Conservation (phyloP, 2,888 invertebrate genomes). For the Nudaria mundana region DNA sequence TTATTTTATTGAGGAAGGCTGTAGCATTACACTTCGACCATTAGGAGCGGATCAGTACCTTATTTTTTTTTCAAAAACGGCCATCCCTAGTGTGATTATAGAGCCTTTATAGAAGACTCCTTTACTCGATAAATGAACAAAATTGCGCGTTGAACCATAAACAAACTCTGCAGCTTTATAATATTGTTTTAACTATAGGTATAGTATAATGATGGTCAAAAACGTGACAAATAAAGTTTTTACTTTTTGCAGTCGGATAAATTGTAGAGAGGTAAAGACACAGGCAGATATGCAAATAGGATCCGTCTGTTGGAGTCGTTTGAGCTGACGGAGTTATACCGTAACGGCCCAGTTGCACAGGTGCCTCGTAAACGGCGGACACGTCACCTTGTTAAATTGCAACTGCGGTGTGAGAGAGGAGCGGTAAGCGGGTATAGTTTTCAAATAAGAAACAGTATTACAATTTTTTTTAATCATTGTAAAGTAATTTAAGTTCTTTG, state of each 20-base stretch:
- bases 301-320: constrained; percentile 14
- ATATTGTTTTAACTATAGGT: neutral
- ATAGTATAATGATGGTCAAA: no score
- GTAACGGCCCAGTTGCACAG: constrained; percentile 46
- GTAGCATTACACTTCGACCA: no score
- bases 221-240: no score
- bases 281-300: constrained; percentile 8
- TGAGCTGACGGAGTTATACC: constrained; percentile 25
- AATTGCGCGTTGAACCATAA: neutral
- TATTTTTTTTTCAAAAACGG: no score
- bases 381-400: constrained; percentile 33
- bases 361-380: constrained; percentile 39
- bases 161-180: neutral
- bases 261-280: neutral
- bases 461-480: no score
- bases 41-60: no score
- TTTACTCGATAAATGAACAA: no score
- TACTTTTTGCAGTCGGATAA: no score
- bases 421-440: constrained; percentile 2
- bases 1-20: no score
- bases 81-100: no score
- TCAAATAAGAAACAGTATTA: neutral
- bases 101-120: no score
- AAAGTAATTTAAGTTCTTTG: no score
- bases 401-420: constrained; percentile 11